Conservation (phyloP, 2,888 invertebrate genomes). For the Stomorhina lunata region DNA sequence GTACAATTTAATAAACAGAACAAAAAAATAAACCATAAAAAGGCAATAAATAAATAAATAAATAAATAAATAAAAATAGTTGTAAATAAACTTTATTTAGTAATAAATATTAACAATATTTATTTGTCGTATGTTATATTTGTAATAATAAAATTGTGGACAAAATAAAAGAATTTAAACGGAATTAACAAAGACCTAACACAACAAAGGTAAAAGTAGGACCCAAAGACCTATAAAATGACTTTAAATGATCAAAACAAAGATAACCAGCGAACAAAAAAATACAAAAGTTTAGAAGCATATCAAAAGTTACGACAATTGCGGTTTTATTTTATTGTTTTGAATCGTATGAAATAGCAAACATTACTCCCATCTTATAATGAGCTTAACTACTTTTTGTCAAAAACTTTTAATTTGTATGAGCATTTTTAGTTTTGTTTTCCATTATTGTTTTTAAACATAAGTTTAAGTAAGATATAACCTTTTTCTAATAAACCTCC, state of each 20-base stretch:
- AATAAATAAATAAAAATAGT: constrained; percentile 9
- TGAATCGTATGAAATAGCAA: no score
- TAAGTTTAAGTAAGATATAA: no score
- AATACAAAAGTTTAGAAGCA: background rate
- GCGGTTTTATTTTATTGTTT: no score
- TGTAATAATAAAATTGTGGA: background rate
- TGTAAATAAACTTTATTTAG: background rate
- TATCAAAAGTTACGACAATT: no score
- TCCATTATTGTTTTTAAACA: no score
- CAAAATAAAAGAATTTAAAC: background rate
- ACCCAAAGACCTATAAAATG: background rate
- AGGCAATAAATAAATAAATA: constrained; percentile 9
- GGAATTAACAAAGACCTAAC: constrained; percentile 35
- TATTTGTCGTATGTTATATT: background rate
- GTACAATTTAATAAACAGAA: background rate
- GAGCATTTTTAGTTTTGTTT: no score
- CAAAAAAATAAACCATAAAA: background rate
- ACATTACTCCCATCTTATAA: no score
- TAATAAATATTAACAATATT: background rate
- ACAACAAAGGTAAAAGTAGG: constrained; percentile 10
- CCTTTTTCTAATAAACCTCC: no score
- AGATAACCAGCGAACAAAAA: background rate
- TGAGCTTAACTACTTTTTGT: no score
- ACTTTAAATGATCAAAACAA: background rate
- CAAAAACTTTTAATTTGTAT: no score